phyloP scores from a whole-genome alignment of 64 coral and sea anemone genomes.

The Montipora foliosa region DNA sequence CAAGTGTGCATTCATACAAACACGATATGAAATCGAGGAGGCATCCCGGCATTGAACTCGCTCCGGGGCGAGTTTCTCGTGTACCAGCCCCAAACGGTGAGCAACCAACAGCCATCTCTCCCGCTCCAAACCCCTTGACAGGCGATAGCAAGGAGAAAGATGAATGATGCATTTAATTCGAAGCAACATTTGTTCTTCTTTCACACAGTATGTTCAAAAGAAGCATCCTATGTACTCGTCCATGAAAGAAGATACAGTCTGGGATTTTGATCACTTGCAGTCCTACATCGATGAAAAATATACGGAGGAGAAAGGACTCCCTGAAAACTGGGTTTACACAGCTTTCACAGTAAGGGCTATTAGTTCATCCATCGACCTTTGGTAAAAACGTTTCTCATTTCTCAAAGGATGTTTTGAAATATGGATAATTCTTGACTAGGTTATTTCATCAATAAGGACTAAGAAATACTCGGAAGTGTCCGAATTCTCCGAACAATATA shows the following conservation, averaged over 20 bases:
- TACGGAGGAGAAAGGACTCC: constrained; percentile 62
- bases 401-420: neutral
- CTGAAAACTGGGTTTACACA: constrained; percentile 90
- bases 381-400: neutral
- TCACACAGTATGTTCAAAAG: constrained; percentile 87
- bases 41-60: too few species aligned
- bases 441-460: too few species aligned
- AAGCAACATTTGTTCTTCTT: neutral
- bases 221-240: constrained; percentile 86
- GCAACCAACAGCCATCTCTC: too few species aligned
- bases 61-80: too few species aligned
- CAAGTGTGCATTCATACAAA: too few species aligned
- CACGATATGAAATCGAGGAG: too few species aligned
- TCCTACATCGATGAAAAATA: constrained; percentile 82
- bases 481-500: too few species aligned
- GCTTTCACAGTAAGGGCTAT: constrained; percentile 78
- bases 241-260: constrained; percentile 97
- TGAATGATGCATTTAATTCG: neutral
- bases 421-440: neutral
- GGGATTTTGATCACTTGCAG: constrained; percentile 86
- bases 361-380: neutral
- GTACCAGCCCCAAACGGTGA: too few species aligned
- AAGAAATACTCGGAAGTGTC: too few species aligned
- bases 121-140: too few species aligned
- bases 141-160: neutral